phyloP scores from a whole-genome alignment of 2,888 invertebrate genomes.

The Cosmia pyralina region DNA sequence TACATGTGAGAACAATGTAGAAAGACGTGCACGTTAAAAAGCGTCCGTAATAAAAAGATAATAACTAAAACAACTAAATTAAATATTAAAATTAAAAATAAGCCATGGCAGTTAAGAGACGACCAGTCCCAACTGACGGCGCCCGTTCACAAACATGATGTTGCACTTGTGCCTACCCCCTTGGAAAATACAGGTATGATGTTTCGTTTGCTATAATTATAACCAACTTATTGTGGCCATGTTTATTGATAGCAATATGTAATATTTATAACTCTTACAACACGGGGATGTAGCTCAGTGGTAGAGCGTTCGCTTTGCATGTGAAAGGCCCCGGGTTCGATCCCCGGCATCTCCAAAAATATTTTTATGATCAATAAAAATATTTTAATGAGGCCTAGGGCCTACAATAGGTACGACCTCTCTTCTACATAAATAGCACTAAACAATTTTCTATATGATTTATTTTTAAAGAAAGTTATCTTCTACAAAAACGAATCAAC shows the following conservation, averaged over 20 bases:
- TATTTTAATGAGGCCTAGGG: background rate
- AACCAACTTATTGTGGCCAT: background rate
- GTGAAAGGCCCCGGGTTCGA: slow-evolving; percentile 99
- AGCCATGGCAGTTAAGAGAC: too few relatives aligned
- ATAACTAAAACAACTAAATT: too few relatives aligned
- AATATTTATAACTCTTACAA: background rate
- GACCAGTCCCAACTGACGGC: too few relatives aligned
- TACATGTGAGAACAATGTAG: too few relatives aligned
- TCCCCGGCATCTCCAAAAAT: slow-evolving; percentile 96
- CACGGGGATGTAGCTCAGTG: slow-evolving; percentile 96
- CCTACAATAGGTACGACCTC: background rate
- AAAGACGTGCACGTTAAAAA: too few relatives aligned
- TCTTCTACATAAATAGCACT: too few relatives aligned
- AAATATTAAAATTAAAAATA: too few relatives aligned
- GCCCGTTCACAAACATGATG: too few relatives aligned
- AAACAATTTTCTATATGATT: background rate
- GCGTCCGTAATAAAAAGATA: too few relatives aligned
- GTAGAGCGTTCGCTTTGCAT: slow-evolving; percentile 99
- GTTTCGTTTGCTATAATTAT: background rate
- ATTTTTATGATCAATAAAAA: background rate
- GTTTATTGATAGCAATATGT: background rate
- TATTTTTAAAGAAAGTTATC: background rate
- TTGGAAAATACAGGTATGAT: background rate
- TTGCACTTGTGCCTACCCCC: too few relatives aligned
- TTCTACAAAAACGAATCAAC: background rate